Conservation (phyloP, 1,140 invertebrate species). For the Neodiprion lecontei region DNA sequence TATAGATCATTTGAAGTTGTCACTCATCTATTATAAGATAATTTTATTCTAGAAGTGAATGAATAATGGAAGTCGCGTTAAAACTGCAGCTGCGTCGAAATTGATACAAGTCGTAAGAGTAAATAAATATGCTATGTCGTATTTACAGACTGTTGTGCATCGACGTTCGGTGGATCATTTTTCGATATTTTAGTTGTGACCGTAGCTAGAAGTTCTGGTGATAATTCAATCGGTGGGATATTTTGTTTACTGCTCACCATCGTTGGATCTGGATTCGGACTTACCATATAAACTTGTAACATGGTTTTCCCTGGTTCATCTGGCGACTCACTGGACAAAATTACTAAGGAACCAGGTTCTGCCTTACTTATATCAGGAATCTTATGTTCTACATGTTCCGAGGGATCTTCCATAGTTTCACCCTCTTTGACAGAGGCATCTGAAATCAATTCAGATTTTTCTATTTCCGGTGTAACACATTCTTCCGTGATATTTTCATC, state of each 20-base stretch:
- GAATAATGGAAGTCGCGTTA: neutral
- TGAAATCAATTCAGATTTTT: no score
- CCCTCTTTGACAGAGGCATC: neutral
- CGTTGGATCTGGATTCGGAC: slow-evolving; percentile 37
- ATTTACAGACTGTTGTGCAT: neutral
- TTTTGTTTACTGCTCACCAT: slow-evolving; percentile 26
- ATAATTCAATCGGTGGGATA: slow-evolving; percentile 40
- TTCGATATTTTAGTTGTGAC: slow-evolving; percentile 38
- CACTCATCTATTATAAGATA: no score
- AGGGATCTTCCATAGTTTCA: slow-evolving; percentile 8
- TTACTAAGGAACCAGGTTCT: slow-evolving; percentile 56
- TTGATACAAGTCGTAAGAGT: neutral
- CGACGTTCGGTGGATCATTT: neutral
- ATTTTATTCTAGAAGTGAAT: no score
- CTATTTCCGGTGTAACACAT: neutral
- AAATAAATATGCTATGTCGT: neutral
- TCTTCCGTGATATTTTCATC: neutral
- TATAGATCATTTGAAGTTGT: no score
- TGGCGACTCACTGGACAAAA: slow-evolving; percentile 51
- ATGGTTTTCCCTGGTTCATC: slow-evolving; percentile 53
- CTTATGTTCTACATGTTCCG: slow-evolving; percentile 29
- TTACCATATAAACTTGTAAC: slow-evolving; percentile 58
- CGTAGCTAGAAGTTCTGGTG: slow-evolving; percentile 42
- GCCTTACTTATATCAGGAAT: slow-evolving; percentile 47
- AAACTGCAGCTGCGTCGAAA: neutral